phyloP scores from a whole-genome alignment of 2,113 vertebrate species.

The Sorex araneus region DNA sequence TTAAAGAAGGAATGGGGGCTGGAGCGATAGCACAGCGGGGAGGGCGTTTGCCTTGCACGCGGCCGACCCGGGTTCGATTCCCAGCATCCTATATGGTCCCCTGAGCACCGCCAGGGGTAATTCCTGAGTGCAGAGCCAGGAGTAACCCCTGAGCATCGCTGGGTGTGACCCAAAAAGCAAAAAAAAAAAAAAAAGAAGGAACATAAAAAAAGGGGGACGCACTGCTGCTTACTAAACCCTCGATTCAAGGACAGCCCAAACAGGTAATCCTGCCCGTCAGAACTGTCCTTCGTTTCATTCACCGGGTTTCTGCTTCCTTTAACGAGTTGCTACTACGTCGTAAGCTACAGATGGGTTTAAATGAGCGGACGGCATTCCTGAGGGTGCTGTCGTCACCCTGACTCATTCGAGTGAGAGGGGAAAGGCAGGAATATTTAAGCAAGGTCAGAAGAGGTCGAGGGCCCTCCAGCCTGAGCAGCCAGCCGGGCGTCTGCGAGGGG shows the following conservation, averaged over 20 bases:
- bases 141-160: too few relatives aligned
- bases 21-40: too few relatives aligned
- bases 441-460: slow-evolving; percentile 86
- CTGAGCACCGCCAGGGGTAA: too few relatives aligned
- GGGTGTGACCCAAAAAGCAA: too few relatives aligned
- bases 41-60: too few relatives aligned
- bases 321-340: slow-evolving; percentile 60
- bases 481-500: slow-evolving; percentile 86
- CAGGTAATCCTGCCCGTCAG: slow-evolving; percentile 21
- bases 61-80: too few relatives aligned
- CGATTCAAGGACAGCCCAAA: slow-evolving; percentile 73
- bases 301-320: slow-evolving; percentile 67
- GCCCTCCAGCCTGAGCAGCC: slow-evolving; percentile 83
- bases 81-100: too few relatives aligned
- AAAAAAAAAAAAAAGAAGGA: slow-evolving; percentile 3
- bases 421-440: slow-evolving; percentile 86
- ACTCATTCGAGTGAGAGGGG: slow-evolving; percentile 84
- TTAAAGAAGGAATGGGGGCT: too few relatives aligned
- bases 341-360: slow-evolving; percentile 73
- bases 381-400: slow-evolving; percentile 84
- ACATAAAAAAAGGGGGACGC: too few relatives aligned
- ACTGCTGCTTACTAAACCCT: slow-evolving; percentile 72
- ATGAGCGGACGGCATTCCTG: slow-evolving; percentile 76
- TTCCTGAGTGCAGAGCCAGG: too few relatives aligned
- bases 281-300: slow-evolving; percentile 64